These are phyloP conservation scores for Podotricha telesiphe DNA, from an alignment of 2,888 invertebrate species.

Conservation along the genomic window DNA sequence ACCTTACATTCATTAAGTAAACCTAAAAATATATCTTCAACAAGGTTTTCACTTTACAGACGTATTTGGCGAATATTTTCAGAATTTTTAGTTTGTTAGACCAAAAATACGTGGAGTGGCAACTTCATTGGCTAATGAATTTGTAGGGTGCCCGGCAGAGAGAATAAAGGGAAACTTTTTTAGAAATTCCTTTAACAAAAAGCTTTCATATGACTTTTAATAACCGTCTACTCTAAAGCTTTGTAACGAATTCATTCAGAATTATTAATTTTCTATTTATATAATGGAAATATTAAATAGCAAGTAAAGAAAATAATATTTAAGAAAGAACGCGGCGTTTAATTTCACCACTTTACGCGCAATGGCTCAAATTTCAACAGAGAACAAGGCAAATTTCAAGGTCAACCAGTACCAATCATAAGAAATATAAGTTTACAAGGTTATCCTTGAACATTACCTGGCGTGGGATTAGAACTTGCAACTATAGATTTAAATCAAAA, in stretches of 20 bases:
- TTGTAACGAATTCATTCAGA: neutral
- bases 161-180: conserved; percentile 21
- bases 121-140: conserved; percentile 21
- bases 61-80: conserved; percentile 14
- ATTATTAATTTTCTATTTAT: neutral
- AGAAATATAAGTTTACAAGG: no score
- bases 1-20: neutral
- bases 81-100: conserved; percentile 26
- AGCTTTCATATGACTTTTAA: conserved; percentile 3
- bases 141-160: conserved; percentile 18
- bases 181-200: conserved; percentile 4
- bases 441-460: no score
- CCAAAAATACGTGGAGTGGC: conserved; percentile 18
- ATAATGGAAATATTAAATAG: no score
- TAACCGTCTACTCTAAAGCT: neutral
- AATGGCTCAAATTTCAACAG: no score
- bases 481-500: no score
- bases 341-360: no score
- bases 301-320: no score
- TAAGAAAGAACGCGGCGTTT: no score
- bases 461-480: no score
- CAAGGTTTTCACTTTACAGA: conserved; percentile 13
- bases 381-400: no score
- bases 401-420: no score
- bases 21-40: conserved; percentile 9